Conservation (phyloP, 2,113 vertebrate genomes). For the Labeo catla region DNA sequence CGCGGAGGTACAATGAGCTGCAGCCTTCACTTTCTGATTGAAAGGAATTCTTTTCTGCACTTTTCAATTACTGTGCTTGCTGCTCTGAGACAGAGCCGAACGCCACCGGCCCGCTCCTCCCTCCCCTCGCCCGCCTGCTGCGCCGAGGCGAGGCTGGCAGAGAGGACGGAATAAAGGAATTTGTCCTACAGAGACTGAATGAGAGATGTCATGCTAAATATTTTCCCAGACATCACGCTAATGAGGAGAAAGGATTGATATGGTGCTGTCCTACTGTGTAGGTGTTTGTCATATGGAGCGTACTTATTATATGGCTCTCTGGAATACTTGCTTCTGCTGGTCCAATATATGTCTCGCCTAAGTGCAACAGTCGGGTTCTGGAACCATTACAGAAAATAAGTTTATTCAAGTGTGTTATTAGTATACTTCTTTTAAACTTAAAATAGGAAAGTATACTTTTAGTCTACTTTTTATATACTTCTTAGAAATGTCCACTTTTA, state of each 20-base stretch:
- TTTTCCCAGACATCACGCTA: constrained; percentile 51
- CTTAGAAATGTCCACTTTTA: no score
- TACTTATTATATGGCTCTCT: not conserved
- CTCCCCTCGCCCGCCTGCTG: constrained; percentile 18
- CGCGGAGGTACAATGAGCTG: constrained; percentile 60
- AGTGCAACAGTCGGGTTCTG: not conserved
- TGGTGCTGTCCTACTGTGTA: not conserved
- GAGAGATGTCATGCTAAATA: constrained; percentile 49
- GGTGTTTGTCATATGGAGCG: not conserved
- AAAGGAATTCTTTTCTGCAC: constrained; percentile 69
- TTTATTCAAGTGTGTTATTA: no score
- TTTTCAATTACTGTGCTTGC: constrained; percentile 70
- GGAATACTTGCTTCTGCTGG: constrained; percentile 2
- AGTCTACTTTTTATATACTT: no score
- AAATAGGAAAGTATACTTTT: no score
- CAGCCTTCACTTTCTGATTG: constrained; percentile 66
- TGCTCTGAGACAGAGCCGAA: constrained; percentile 4
- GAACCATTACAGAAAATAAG: no score
- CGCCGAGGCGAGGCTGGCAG: constrained; percentile 55
- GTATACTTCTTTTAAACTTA: no score
- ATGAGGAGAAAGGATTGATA: constrained; percentile 43
- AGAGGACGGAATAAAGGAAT: constrained; percentile 37
- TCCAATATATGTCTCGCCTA: not conserved
- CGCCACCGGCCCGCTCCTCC: not conserved
- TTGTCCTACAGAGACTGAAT: constrained; percentile 40